phyloP scores from a whole-genome alignment of 1,140 invertebrate species.

The Centruroides vittatus region DNA sequence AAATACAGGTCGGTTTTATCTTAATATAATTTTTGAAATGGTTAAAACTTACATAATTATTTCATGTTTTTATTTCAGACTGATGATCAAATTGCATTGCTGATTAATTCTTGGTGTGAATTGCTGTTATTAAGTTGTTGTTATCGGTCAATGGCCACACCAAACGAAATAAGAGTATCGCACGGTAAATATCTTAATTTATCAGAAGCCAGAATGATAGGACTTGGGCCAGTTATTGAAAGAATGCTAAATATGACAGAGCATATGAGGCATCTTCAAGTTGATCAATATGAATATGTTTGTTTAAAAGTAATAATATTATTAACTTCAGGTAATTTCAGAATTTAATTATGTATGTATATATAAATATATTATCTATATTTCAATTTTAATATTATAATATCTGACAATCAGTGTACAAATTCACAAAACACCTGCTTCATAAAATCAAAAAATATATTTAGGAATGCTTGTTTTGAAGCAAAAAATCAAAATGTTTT shows the following conservation, averaged over 20 bases:
- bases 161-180: conserved; percentile 47
- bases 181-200: conserved; percentile 51
- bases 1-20: conserved; percentile 57
- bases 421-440: too few relatives aligned
- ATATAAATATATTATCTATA: too few relatives aligned
- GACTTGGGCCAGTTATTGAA: conserved; percentile 67
- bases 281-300: conserved; percentile 95
- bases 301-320: conserved; percentile 86
- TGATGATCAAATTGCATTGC: conserved; percentile 88
- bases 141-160: conserved; percentile 69
- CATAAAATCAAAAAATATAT: too few relatives aligned
- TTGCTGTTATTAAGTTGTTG: conserved; percentile 74
- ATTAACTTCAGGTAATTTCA: conserved; percentile 65
- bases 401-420: too few relatives aligned
- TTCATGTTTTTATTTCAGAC: conserved; percentile 41
- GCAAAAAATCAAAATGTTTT: too few relatives aligned
- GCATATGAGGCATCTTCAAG: conserved; percentile 67
- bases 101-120: conserved; percentile 97
- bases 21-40: neutral
- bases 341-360: neutral
- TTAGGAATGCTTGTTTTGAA: too few relatives aligned
- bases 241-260: conserved; percentile 89
- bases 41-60: neutral
- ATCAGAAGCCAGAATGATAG: conserved; percentile 51
- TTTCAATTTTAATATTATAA: too few relatives aligned